A percentile compares a stretch with the other conserved stretches of the same genome.
Conservation (phyloP, 64 coral and sea anemone species). For the Acropora tenuis region DNA sequence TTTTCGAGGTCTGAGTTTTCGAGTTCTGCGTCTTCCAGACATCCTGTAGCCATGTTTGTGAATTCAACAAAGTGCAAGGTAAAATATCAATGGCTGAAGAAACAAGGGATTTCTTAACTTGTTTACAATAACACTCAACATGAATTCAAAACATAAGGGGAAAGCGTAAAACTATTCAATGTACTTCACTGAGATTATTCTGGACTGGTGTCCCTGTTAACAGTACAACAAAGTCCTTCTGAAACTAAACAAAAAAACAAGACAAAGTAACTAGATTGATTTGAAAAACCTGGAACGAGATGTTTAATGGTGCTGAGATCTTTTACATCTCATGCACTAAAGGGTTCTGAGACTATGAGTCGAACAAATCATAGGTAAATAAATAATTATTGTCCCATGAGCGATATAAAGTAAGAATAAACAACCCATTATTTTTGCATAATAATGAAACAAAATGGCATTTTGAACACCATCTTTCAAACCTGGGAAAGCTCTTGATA, state of each 20-base stretch:
- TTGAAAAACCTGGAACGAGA: not conserved
- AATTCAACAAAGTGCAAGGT: not conserved
- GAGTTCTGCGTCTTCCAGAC: too few species aligned
- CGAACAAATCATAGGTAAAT: too few species aligned
- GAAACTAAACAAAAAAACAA: slow-evolving; percentile 55
- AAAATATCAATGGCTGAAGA: not conserved
- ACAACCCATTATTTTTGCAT: too few species aligned
- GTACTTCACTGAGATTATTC: slow-evolving; percentile 85
- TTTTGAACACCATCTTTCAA: not conserved
- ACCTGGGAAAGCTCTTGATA: slow-evolving; percentile 78
- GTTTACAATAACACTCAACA: not conserved
- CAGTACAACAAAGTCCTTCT: slow-evolving; percentile 75
- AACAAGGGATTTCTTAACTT: too few species aligned
- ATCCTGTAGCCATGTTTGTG: too few species aligned
- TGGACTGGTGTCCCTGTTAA: slow-evolving; percentile 89
- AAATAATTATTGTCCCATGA: too few species aligned
- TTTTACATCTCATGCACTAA: too few species aligned
- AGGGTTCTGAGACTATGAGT: too few species aligned
- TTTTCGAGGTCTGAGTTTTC: too few species aligned
- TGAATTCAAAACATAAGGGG: not conserved
- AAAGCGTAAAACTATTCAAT: not conserved
- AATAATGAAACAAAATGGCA: too few species aligned
- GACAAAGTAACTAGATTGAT: not conserved
- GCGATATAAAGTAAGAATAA: too few species aligned
- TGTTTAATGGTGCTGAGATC: too few species aligned